Base-by-base conservation (phyloP, 2,888 invertebrate genomes). In the Cantharis nigra region DNA sequence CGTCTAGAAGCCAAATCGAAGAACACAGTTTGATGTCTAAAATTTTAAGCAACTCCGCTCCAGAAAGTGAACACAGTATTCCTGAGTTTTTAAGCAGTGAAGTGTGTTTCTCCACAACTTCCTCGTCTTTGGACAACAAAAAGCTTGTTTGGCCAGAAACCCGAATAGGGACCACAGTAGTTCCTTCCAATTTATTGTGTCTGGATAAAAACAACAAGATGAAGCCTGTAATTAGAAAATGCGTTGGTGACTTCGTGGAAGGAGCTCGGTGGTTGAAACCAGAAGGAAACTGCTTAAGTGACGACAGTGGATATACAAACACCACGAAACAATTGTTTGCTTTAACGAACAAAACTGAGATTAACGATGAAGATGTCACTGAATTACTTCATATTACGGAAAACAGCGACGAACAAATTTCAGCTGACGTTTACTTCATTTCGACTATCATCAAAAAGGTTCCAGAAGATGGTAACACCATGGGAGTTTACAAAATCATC, bases 261-360 rank as follows among this genome's bases (percentile, higher is more conserved):
- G 92, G 92, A 10, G 90, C 90, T 62, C 82, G 82, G 69, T 92
- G 92, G 92, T 89, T 89, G 65, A 75, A 84, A 1, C 84, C 90
- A 2, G 86, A 87, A 14, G 81, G 80, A 70, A 78, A 77, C 16
- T 75, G 79, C 23, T 49, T n/a, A n/a, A 49, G n/a, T 11, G 14
- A 72, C 20, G 71, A 80, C 63, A 63, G 10, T 13, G 63, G 10
- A 13, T 28, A 69, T 63, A 76, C 80, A 9, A 69, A 70, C 3
- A 63, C 71, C 11, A 81, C 79, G 1, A 14, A 76, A 63, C 72
- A 67, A 9, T 69, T 82, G 16, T 70, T 77, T 72, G 69, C 69
- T 9, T 62, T 82, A 9, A 23, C 70, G 9, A 71, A 77, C 9
- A 26, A 69, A 20, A n/a, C 20, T 9, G 23, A 23, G 4, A 20